Evolutionary conservation across 2,797 vertebrate species (phyloP), one percentile per base, ranked within the genome.

Genomic region (Hybognathus amarus): DNA sequence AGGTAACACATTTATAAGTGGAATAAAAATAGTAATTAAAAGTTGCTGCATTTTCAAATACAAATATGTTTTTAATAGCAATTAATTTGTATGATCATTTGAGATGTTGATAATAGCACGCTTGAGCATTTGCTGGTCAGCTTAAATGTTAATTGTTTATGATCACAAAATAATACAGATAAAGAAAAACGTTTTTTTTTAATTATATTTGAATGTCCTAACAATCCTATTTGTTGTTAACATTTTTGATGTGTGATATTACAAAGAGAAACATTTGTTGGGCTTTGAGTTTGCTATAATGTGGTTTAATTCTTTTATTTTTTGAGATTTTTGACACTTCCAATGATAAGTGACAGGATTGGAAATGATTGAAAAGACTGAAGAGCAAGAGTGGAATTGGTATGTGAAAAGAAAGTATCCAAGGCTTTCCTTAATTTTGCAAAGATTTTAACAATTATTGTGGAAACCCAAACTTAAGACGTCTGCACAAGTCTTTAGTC

Each of bases 71-170:
- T 70, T 69, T 56, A 40, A 33, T 45, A 33, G 8, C 27, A 27
- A 18, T 70, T 59, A 0, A 11, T 70, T 68, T 79, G 56, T 2
- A 80, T 30, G 52, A 52, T 80, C 22, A 70, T 61, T 71, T 13
- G 30, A 71, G 27, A 45, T 12, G 17, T 52, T 50, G 71, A 33
- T 22, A 75, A 13, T n/a, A 15, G 45, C 38, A 52, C 20, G 27
- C 71, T 67, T 63, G 63, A 56, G 42, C 40, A 50, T 42, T 42
- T 61, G 38, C 71, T 81, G 52, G 33, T 70, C 52, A 69, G 73
- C 67, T 81, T 66, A 66, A 18, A 85, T 85, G 56, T 85, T 73
- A 38, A 40, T 80, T 85, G 67, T 85, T 73, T 47, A 30, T 80
- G 59, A 80, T 77, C 12, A 67, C 30, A 40, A 56, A 69, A 80